phyloP scores from a whole-genome alignment of 2,113 vertebrate species.

The Leucosticte australis region DNA sequence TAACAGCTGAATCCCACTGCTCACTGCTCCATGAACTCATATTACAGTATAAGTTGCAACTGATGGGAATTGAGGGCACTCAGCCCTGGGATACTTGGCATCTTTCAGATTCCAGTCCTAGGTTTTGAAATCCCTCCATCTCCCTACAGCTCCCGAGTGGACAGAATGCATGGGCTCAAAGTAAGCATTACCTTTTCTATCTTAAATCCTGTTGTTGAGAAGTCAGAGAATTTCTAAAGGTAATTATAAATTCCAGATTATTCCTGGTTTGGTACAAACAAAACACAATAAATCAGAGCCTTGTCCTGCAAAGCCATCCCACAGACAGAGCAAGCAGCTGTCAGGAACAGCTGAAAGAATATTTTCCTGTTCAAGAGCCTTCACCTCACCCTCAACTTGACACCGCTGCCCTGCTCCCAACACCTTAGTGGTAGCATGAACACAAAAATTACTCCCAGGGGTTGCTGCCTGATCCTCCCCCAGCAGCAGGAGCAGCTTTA shows the following conservation, averaged over 20 bases:
- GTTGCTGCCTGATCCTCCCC: neutral
- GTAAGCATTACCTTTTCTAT: neutral
- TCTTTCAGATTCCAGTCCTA: neutral
- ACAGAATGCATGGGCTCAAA: neutral
- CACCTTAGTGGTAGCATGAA: neutral
- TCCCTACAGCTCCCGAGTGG: neutral
- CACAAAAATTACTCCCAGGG: neutral
- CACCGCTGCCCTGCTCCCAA: neutral
- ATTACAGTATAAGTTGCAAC: neutral
- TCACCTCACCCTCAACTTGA: neutral
- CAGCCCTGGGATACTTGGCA: neutral
- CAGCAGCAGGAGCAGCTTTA: neutral
- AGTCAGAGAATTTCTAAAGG: neutral
- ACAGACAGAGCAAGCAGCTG: slow-evolving; percentile 9
- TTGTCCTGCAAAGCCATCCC: neutral
- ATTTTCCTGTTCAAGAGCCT: neutral
- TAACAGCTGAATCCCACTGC: slow-evolving; percentile 21
- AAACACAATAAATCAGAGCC: neutral
- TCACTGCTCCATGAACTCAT: slow-evolving; percentile 12
- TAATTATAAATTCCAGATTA: neutral
- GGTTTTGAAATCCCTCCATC: neutral
- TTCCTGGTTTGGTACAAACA: neutral
- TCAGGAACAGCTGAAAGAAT: slow-evolving; percentile 44
- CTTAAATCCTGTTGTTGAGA: neutral
- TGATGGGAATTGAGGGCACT: neutral